Base-by-base conservation (phyloP, 2,797 vertebrate species). In the Enteromius radiatus region DNA sequence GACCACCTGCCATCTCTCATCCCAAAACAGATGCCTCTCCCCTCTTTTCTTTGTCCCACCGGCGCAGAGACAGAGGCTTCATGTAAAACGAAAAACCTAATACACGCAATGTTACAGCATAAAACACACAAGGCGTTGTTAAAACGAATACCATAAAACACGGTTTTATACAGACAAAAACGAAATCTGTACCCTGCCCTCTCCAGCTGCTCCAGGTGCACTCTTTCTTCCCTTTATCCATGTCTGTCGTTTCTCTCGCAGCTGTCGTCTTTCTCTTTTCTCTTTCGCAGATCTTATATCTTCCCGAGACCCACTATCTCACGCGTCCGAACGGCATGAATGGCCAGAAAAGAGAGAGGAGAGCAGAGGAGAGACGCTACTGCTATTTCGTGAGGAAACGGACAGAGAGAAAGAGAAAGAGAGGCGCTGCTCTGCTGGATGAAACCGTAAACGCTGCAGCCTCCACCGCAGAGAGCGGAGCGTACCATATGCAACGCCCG, bases 191-290 rank as follows among this genome's bases (percentile, higher is more conserved):
- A 99, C 98, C 98, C 96, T 98, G 97, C 93, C 97, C 96, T 94
- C 95, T 99, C 97, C 97, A 99, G 95, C 96, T 92, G 96, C 95
- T 98, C 97, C 97, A 98, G 85, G 97, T 95, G 92, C 96, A 94
- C 84, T 98, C 97, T 96, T 97, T 98, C 96, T 97, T 98, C 91
- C 95, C 96, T 88, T 93, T 94, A 94, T 96, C 96, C 97, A 93
- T 96, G 95, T 85, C 80, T 80, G 82, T 86, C 88, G 88, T 87
- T 77, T 77, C 65, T 56, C 56, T 76, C 52, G 19, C 75, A 10
- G 52, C 41, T 68, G 54, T 61, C 45, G 75, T 33, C 54, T 76
- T 64, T 73, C 64, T 61, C 45, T 54, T 83, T 56, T 70, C 54
- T 47, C 73, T 49, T 78, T 90, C 86, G 85, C 88, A 87, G 86